A percentile compares a stretch with the other conserved stretches of the same genome.
phyloP scores from a whole-genome alignment of 2,797 vertebrate species.

The Chanos chanos region DNA sequence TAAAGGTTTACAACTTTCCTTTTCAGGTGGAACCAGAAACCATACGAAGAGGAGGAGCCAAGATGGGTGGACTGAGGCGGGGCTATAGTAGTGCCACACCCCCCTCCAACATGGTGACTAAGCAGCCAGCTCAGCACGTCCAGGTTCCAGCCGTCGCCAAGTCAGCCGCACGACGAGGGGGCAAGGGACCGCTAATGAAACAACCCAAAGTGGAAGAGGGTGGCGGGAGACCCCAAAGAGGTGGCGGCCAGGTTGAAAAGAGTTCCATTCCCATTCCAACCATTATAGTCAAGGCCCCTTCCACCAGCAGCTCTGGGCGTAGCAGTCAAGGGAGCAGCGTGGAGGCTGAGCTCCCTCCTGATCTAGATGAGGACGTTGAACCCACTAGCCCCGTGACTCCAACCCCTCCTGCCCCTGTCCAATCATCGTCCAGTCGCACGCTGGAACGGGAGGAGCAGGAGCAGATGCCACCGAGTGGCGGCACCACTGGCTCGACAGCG shows the following conservation, averaged over 20 bases:
- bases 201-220: conserved; percentile 85
- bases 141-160: conserved; percentile 14
- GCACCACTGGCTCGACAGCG: conserved; percentile 63
- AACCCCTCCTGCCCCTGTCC: conserved; percentile 46
- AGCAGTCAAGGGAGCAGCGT: conserved; percentile 93
- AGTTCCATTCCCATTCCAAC: conserved; percentile 91
- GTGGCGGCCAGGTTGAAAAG: conserved; percentile 69
- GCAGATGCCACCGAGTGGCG: conserved; percentile 71
- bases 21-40: conserved; percentile 61
- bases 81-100: conserved; percentile 76
- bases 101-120: conserved; percentile 65
- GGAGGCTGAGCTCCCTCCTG: conserved; percentile 68
- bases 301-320: conserved; percentile 90
- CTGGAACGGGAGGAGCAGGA: conserved; percentile 65
- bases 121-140: conserved; percentile 45
- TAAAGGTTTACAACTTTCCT: neutral
- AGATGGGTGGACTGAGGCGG: conserved; percentile 71
- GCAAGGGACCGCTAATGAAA: conserved; percentile 85
- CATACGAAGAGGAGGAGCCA: conserved; percentile 65
- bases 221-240: conserved; percentile 51
- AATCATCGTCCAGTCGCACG: conserved; percentile 51
- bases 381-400: conserved; percentile 49
- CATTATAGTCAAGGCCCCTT: conserved; percentile 91
- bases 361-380: conserved; percentile 49
- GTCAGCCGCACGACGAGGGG: conserved; percentile 54